Percentiles rank a stretch among this genome's conserved stretches.
Conservation (phyloP, 1,140 invertebrate species). For the Drosophila orosa region DNA sequence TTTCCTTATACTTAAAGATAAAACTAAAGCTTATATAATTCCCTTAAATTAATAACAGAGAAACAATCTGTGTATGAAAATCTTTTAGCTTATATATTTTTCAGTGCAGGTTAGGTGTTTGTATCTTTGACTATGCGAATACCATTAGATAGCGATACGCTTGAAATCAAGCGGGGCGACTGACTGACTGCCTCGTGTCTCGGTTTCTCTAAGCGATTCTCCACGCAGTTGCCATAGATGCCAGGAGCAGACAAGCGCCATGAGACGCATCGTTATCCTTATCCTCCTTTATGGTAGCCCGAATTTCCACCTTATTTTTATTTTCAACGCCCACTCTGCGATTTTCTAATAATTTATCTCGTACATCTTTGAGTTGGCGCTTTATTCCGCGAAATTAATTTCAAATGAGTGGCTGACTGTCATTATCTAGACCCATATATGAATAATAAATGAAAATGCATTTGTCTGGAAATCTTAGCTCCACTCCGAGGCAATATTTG, state of each 20-base stretch:
- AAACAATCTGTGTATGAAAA: no score
- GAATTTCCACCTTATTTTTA: constrained; percentile 6
- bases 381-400: constrained; percentile 79
- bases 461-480: constrained; percentile 57
- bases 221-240: constrained; percentile 39
- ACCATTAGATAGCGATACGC: constrained; percentile 62
- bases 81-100: constrained; percentile 9
- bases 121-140: constrained; percentile 20
- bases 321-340: not conserved
- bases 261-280: constrained; percentile 6
- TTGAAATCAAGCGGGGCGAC: constrained; percentile 58
- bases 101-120: constrained; percentile 20
- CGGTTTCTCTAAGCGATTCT: constrained; percentile 15
- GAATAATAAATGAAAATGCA: constrained; percentile 68
- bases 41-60: no score
- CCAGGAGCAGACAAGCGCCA: constrained; percentile 49
- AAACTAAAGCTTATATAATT: no score
- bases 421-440: constrained; percentile 54
- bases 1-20: no score
- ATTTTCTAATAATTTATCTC: constrained; percentile 18
- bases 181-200: constrained; percentile 6
- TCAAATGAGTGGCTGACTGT: constrained; percentile 73
- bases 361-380: constrained; percentile 35
- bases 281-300: not conserved
- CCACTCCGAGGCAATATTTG: constrained; percentile 11